Base-by-base conservation (phyloP, 2,113 vertebrate species). In the human (Homo sapiens) region DNA sequence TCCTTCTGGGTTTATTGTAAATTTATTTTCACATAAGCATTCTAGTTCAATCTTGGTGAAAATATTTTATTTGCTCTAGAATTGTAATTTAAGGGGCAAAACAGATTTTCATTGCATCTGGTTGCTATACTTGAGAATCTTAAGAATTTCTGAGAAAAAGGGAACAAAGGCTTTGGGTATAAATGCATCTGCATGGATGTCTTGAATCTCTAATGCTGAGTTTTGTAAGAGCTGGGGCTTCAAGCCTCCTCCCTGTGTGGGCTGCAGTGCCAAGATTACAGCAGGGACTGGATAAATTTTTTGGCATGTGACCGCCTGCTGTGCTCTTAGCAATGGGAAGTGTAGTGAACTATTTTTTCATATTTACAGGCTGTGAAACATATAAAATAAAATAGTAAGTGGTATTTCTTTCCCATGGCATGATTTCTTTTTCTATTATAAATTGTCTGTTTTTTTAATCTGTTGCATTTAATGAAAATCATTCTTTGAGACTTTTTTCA, bases 131-230 rank as follows among this genome's bases (percentile, higher is more conserved):
- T 6, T 57, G 68, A 97, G 7, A 79, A 96, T 79, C 68, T 64
- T 90, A 84, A 89, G 40, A 92, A 78, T 97, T 95, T 97, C 81
- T 89, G 22, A 93, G 90, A 85, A 93, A 95, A 94, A 91, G 35
- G 38, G 68, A 93, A 75, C 64, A 96, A 89, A 66, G 59, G 23
- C 89, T 93, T 89, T 89, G 68, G 43, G 55, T 92, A n/a, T 92
- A 92, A 79, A 61, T 73, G 72, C 72, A 93, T 90, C 45, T 64
- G 25, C 57, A 20, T 64, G 55, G 68, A 66, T 88, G 30, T 90
- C 79, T 88, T 92, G 48, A 90, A 59, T 75, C 94, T 61, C 27
- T 76, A 38, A 82, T 35, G 83, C 85, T 64, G 93, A 91, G 48
- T 57, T 95, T 38, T 57, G 57, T 61, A 68, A 93, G 23, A 75